Evolutionary conservation across 2,888 invertebrate species (phyloP).

Genomic region (Erpobdella octoculata): DNA sequence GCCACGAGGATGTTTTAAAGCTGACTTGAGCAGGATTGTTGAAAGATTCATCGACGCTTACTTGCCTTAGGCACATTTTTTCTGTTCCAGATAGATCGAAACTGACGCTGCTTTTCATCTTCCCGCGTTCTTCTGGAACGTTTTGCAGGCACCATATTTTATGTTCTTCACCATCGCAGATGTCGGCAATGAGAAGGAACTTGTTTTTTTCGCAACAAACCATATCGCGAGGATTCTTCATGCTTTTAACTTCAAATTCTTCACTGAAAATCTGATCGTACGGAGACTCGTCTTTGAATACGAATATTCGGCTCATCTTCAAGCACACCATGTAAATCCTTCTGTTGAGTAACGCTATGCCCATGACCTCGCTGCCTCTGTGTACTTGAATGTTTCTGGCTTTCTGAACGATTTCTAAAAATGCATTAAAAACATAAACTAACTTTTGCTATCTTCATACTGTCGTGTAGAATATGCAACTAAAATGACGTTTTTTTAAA

Average conservation of each 20-base stretch:
- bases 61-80: not conserved
- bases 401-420: not conserved
- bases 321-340: not conserved
- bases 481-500: too few relatives aligned
- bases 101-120: not conserved
- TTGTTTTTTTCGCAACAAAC: not conserved
- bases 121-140: not conserved
- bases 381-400: slow-evolving; percentile 2
- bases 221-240: not conserved
- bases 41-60: not conserved
- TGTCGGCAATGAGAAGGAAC: not conserved
- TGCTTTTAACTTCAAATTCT: not conserved
- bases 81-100: not conserved
- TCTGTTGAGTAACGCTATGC: slow-evolving; percentile 5
- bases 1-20: not conserved
- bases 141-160: slow-evolving; percentile 9
- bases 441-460: not conserved
- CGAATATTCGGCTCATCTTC: not conserved
- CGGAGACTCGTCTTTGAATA: not conserved
- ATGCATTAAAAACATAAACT: not conserved
- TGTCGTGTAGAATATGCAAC: too few relatives aligned
- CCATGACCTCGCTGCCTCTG: not conserved
- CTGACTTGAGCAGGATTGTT: not conserved
- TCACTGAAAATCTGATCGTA: not conserved
- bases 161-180: not conserved